Evolutionary conservation across 2,113 vertebrate species (phyloP), one percentile per base, ranked within the genome.

Genomic region (Salvelinus namaycush): DNA sequence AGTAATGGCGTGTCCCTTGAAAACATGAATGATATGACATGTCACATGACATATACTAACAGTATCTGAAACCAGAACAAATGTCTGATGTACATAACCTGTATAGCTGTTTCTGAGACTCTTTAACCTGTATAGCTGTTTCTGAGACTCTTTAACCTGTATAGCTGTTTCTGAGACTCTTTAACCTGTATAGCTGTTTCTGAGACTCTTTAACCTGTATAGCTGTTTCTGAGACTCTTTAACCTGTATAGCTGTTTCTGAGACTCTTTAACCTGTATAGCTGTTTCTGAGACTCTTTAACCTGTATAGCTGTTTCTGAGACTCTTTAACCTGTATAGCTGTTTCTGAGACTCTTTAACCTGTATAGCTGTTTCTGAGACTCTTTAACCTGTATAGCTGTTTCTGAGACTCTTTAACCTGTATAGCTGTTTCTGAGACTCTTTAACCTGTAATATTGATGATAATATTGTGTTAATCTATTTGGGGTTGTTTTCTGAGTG

Each of bases 361-460:
- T 24, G 24, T 24, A 90, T 90, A 91, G 88, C 78, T 90, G 82
- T 82, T 81, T 89, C 84, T 87, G 76, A 82, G 82, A 70, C 31
- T 34, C 31, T 34, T 24, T 90, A 91, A 89, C 84, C 77, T 76
- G 84, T 91, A 74, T 85, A 60, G 71, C 78, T 90, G 82, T 82
- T 81, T 89, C 84, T 87, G 76, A 82, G 82, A 70, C 31, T 34
- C 31, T 34, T 24, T 90, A 91, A 89, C 84, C 77, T 76, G 84
- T 91, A 74, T 85, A 60, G 71, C 78, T 90, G 82, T 82, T 81
- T 89, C 84, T 87, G 76, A 82, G 82, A 70, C 31, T 34, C 31
- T 34, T 81, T 89, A 80, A 84, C 85, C 81, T 91, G 83, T 88
- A 86, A 84, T 82, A 77, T 89, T 91, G 89, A 87, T 89, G 78